Conservation (phyloP, 2,888 invertebrate species). For the Agapostemon virescens region DNA sequence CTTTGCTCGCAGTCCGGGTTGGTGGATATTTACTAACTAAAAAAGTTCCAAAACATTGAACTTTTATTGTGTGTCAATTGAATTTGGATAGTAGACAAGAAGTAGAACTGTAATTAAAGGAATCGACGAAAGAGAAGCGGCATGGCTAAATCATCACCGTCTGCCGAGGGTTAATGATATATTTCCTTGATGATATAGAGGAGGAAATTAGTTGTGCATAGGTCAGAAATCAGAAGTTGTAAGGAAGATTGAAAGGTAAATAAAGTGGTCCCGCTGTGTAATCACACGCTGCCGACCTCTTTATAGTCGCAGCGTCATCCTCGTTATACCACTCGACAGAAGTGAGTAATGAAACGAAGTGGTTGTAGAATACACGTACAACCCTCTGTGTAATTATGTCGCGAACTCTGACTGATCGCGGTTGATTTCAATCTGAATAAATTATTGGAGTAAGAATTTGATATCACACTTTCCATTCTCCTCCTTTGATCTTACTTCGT, state of each 20-base stretch:
- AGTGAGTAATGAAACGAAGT: background rate
- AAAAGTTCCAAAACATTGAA: background rate
- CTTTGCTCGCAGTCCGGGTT: too few species aligned
- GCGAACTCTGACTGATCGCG: background rate
- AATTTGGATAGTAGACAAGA: background rate
- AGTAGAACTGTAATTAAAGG: background rate
- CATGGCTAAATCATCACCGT: background rate
- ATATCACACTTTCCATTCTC: background rate
- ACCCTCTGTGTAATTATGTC: background rate
- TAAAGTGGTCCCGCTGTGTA: background rate
- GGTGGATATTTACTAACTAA: too few species aligned
- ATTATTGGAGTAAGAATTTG: background rate
- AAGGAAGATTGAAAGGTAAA: background rate
- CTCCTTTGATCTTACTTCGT: background rate
- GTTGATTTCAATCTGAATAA: constrained; percentile 3
- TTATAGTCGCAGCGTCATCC: constrained; percentile 9
- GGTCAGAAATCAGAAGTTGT: background rate
- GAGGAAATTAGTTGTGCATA: background rate
- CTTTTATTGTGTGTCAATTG: background rate
- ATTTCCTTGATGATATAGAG: background rate
- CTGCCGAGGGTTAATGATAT: background rate
- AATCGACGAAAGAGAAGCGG: background rate
- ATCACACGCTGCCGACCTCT: background rate
- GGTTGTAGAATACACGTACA: background rate
- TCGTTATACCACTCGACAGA: background rate